Base-by-base conservation (phyloP, 1,140 invertebrate species). In the Ridgeia piscesae region DNA sequence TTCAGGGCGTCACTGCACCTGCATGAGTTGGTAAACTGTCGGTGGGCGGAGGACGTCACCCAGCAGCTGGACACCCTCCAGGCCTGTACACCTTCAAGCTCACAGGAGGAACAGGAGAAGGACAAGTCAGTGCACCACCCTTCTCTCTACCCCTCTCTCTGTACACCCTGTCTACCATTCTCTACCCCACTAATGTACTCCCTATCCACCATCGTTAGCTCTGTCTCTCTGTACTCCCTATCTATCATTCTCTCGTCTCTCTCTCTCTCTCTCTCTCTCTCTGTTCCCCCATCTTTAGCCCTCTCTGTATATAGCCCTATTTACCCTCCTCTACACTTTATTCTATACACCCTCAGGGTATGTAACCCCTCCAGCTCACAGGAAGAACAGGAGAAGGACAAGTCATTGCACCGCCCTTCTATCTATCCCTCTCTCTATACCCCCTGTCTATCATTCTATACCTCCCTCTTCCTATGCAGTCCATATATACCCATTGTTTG, bases 21-120 rank as follows among this genome's bases (percentile, higher is more conserved):
- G 34, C 98, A 98, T 95, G 98, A 99, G 96, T 96, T 99, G 92
- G 98, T 99, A 8, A 99, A 99, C 96, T 99, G 98, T 96, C 97
- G 98, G 92, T 99, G 98, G 98, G 98, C 98, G 1, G 98, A 99
- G 95, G 98, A 99, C 96, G 98, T 99, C 9, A 99, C 98, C 0
- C 98, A 98, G 94, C 98, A 99, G 95, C 97, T 99, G 89, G 98
- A 99, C 95, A 98, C 97, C 1, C 96, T 99, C 93, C 98, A 98
- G 96, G 94, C 95, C 34, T 94, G 92, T 92, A 92, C 94, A 1
- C 95, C 95, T 2, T 89, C 92, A 14, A 42, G 34, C 35, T 14
- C 21, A n/a, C 33, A 90, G 89, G 89, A 90, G 89, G 89, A 90
- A 27, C 33, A 34, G 17, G 89, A 90, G 14, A 34, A 42, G 17